Percentiles rank a stretch among this genome's conserved stretches.
These are phyloP conservation scores for Cyprichromis sp. DNA, from an alignment of 2,113 vertebrate genomes.

Conservation along the genomic window DNA sequence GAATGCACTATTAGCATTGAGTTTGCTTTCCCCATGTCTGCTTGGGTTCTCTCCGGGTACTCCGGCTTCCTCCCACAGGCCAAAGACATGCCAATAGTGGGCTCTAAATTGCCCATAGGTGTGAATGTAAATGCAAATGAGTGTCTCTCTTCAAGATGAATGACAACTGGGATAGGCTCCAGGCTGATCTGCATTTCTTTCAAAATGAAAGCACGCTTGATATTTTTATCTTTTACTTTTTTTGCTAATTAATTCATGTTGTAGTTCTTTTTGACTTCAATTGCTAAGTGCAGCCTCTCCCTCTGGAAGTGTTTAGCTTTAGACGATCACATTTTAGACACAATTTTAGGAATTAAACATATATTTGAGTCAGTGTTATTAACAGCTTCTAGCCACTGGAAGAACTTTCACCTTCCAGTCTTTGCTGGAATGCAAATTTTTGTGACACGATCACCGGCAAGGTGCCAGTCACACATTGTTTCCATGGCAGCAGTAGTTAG, in stretches of 20 bases:
- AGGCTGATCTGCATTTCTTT: not conserved
- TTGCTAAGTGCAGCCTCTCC: not conserved
- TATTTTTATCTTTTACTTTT: not conserved
- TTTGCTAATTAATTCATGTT: not conserved
- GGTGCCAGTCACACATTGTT: constrained; percentile 43
- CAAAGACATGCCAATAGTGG: not conserved
- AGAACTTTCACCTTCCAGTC: not conserved
- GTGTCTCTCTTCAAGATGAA: not conserved
- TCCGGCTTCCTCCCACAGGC: not conserved
- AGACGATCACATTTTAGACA: not conserved
- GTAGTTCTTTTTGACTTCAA: not conserved
- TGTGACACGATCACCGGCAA: not conserved
- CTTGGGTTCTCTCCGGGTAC: not conserved
- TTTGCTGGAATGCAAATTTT: not conserved
- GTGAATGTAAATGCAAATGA: not conserved
- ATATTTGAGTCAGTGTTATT: not conserved
- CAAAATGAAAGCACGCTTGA: not conserved
- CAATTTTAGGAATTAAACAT: not conserved
- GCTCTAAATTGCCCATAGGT: not conserved
- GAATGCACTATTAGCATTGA: not conserved
- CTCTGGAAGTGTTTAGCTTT: not conserved
- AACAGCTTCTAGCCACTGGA: not conserved
- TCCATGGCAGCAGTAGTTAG: constrained; percentile 40
- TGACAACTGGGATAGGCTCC: not conserved
- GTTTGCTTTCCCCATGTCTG: not conserved